A percentile compares a stretch with the other conserved stretches of the same genome.
Evolutionary conservation across 1,140 invertebrate species (phyloP).

Genomic region (Leptestheria dahalacensis): DNA sequence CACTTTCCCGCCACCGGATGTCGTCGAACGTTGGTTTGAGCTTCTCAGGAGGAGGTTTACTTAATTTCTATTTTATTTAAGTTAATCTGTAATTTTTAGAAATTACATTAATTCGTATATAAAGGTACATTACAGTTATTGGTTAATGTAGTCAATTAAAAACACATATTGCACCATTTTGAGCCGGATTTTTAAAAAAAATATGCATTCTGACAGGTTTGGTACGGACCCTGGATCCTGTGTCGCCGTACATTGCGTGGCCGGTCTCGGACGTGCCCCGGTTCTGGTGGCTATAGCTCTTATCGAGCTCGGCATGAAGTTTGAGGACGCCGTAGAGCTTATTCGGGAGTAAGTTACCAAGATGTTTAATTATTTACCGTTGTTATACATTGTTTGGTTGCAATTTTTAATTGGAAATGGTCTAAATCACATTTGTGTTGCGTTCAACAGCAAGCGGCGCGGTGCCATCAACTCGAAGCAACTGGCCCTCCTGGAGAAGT

Average conservation of each 20-base stretch:
- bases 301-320: conserved; percentile 91
- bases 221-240: conserved; percentile 69
- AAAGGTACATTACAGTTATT: too few relatives aligned
- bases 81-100: too few relatives aligned
- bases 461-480: conserved; percentile 95
- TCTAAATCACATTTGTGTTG: too few relatives aligned
- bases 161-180: too few relatives aligned
- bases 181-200: too few relatives aligned
- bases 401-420: too few relatives aligned
- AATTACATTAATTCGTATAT: too few relatives aligned
- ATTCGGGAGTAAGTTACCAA: conserved; percentile 63
- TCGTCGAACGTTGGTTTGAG: conserved; percentile 88
- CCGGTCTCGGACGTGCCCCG: conserved; percentile 84
- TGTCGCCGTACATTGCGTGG: conserved; percentile 92
- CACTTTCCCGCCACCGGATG: conserved; percentile 64
- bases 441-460: conserved; percentile 83
- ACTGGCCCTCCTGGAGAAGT: conserved; percentile 83
- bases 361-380: too few relatives aligned
- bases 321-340: conserved; percentile 90
- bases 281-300: conserved; percentile 89
- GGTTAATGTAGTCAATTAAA: too few relatives aligned
- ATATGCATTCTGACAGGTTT: conserved; percentile 33
- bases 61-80: too few relatives aligned
- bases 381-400: too few relatives aligned
- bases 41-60: conserved; percentile 56